Evolutionary conservation across 2,113 vertebrate species (phyloP).

Genomic region (Pogonocichla stellata): DNA sequence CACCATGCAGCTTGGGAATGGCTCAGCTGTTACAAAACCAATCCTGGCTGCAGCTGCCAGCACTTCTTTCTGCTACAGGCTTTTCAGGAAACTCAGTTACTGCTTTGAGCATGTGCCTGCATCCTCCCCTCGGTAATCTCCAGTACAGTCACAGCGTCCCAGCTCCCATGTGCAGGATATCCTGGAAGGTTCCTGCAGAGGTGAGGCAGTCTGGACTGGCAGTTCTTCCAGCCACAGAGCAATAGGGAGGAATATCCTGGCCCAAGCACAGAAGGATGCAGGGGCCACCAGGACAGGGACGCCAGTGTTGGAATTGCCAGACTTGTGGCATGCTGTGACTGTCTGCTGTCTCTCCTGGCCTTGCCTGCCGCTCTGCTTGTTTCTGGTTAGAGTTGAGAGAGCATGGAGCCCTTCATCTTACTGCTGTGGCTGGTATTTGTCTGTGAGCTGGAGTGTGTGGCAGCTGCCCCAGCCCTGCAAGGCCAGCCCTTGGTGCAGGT

Average conservation of each 20-base stretch:
- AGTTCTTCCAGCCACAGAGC: not conserved
- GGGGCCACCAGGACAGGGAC: not conserved
- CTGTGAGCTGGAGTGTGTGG: fast-evolving
- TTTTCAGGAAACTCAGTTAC: not conserved
- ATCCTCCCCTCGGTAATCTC: not conserved
- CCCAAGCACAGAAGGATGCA: not conserved
- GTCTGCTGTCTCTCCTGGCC: not conserved
- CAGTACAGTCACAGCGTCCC: not conserved
- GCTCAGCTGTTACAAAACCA: not conserved
- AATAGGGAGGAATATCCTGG: not conserved
- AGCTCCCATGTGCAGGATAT: not conserved
- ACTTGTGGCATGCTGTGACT: not conserved
- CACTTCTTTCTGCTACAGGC: not conserved
- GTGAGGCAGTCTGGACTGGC: not conserved
- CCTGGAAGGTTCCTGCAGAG: not conserved
- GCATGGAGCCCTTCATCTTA: not conserved
- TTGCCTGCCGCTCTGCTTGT: not conserved
- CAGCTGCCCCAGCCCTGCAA: not conserved
- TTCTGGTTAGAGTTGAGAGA: not conserved
- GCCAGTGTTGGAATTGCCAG: fast-evolving
- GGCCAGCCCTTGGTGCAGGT: not conserved
- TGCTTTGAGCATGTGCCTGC: not conserved
- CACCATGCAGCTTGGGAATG: fast-evolving
- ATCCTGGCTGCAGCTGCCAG: not conserved
- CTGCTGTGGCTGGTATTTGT: not conserved